Conservation (phyloP, 2,113 vertebrate species). For the Oriolus oriolus region DNA sequence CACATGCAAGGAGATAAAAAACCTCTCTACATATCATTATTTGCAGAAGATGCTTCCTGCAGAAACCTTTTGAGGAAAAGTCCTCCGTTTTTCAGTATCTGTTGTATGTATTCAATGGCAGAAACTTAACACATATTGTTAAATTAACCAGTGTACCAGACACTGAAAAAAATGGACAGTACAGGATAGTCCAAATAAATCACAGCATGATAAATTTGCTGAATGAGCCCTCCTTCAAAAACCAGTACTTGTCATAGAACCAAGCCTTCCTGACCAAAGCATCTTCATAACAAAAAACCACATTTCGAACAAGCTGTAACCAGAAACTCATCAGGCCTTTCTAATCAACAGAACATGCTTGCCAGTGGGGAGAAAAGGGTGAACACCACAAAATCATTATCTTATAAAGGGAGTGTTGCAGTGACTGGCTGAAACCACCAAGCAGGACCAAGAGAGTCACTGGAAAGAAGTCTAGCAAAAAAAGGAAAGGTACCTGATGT, state of each 20-base stretch:
- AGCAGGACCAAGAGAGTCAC: neutral
- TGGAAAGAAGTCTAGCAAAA: neutral
- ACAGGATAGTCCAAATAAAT: neutral
- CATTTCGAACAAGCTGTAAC: neutral
- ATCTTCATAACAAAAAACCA: neutral
- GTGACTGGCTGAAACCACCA: neutral
- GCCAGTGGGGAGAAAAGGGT: neutral
- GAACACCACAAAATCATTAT: neutral
- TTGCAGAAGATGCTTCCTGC: neutral
- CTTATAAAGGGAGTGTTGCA: neutral
- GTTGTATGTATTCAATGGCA: neutral
- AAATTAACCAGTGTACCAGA: neutral
- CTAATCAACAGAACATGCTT: neutral
- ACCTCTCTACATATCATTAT: neutral
- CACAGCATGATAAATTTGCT: neutral
- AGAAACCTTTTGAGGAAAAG: neutral
- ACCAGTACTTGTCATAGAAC: neutral
- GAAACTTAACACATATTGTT: neutral
- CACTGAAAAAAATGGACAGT: neutral
- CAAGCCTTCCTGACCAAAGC: neutral
- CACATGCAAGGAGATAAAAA: neutral
- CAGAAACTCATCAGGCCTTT: neutral
- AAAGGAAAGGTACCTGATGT: neutral
- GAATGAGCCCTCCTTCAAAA: neutral
- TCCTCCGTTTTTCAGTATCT: neutral